Evolutionary conservation across 2,888 invertebrate species (phyloP).

Genomic region (Pyrgus malvae): DNA sequence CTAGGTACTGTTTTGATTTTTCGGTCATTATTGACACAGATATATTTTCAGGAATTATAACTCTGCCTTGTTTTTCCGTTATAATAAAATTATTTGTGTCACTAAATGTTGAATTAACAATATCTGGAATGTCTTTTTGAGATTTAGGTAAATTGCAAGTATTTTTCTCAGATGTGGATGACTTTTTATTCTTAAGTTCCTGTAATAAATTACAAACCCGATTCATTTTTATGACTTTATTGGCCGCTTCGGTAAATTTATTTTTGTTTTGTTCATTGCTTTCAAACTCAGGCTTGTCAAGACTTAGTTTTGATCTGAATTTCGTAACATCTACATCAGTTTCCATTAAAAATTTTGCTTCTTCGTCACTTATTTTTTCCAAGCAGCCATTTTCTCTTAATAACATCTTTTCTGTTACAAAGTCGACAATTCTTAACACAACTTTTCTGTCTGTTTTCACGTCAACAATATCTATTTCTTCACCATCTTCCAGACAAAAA

Average conservation of each 20-base stretch:
- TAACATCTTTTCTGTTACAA: constrained; percentile 80
- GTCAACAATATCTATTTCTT: constrained; percentile 74
- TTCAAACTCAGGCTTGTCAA: constrained; percentile 10
- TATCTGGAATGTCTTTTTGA: constrained; percentile 66
- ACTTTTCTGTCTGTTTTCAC: constrained; percentile 71
- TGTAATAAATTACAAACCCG: constrained; percentile 59
- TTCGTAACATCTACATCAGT: constrained; percentile 36
- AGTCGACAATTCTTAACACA: constrained; percentile 77
- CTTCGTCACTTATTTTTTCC: constrained; percentile 71
- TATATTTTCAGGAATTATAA: constrained; percentile 67
- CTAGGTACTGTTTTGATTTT: too few species aligned
- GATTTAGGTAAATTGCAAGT: constrained; percentile 36
- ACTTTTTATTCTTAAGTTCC: constrained; percentile 43
- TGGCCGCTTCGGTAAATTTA: constrained; percentile 54
- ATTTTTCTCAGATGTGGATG: constrained; percentile 22
- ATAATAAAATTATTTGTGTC: constrained; percentile 49
- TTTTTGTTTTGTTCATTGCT: constrained; percentile 17
- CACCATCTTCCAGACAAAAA: constrained; percentile 68
- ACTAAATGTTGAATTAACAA: constrained; percentile 70
- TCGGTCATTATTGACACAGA: constrained; percentile 63
- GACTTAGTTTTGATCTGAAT: constrained; percentile 14
- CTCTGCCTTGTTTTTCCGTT: constrained; percentile 53
- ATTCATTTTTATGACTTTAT: constrained; percentile 57
- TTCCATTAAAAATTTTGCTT: constrained; percentile 64
- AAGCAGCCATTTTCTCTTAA: constrained; percentile 75